Evolutionary conservation across 2,797 vertebrate genomes (phyloP), one percentile per base, ranked within the genome.

Genomic region (Otolemur crassicaudatus): DNA sequence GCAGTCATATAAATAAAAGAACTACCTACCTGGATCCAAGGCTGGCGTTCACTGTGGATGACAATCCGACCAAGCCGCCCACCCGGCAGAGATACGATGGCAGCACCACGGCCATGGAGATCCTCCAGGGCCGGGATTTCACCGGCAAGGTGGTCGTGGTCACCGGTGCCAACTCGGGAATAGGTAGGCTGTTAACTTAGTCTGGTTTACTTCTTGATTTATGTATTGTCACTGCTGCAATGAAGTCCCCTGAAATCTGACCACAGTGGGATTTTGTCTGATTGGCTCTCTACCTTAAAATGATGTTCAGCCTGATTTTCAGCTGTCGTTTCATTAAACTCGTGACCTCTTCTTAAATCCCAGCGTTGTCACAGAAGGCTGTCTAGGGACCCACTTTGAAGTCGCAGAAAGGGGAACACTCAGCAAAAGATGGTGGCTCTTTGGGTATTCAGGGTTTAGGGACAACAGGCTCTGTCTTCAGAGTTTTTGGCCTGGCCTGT

Each of bases 1-100:
- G 79, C 97, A 99, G 99, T 95, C 99, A 99, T 97, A 99, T 99
- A 98, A 99, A 99, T 98, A 99, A 99, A 98, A 98, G 99, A 96
- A 99, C 98, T 79, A 99, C 99, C 0, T 99, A 99, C 95, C 99
- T 99, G 96, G 99, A 99, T 97, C 99, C 99, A 3, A 99, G 99
- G 49, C 98, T 99, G 98, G 99, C 99, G 1, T 99, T 99, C 93
- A 99, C 99, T 0, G 99, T 99, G 80, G 99, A 99, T 94, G 99
- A 99, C 61, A 99, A 99, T 46, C 98, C 99, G 17, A 97, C 99
- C 43, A 99, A 99, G 97, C 99, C 99, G 0, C 98, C 97, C 27
- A 94, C 97, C 84, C 98, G 98, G 13, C 99, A 99, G 94, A 99
- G 99, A 7, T 99, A 99, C 0, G 99, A 99, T 22, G 99, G 99